Evolutionary conservation across 1,140 invertebrate species (phyloP), one percentile per base, ranked within the genome.

Genomic region (Musca domestica): DNA sequence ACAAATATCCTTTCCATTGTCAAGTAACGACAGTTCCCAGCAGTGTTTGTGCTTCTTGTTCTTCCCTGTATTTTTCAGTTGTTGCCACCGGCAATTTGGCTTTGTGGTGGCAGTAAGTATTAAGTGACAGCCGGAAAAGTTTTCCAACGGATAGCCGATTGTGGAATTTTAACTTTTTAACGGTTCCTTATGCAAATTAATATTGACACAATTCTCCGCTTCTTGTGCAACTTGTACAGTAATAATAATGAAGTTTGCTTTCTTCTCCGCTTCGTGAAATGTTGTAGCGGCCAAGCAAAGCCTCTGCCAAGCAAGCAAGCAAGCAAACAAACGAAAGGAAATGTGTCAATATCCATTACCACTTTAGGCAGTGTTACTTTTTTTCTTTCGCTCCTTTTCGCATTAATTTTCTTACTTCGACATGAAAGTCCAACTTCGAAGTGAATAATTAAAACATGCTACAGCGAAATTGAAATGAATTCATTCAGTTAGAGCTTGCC

Each of bases 311-410:
- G 14, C 4, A 17, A 56, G 27, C 27, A 25, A 20, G 20, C 17
- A 51, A 19, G 27, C 56, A 34, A 61, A 61, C 27, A 61, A 41
- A 12, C 10, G 34, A 41, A 41, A 41, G 34, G 12, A 61, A 61
- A 61, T 34, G 56, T 61, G 56, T 61, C 56, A 61, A 61, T 61
- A 61, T 61, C 19, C 56, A 61, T 61, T 61, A 61, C 34, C 34
- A 41, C 34, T 41, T 41, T 41, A 41, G 34, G 34, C 34, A 61
- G 56, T 27, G 17, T 34, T 61, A 7, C n/a, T 41, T 41, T 9
- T 41, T 41, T 41, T 41, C 12, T 41, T 30, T 4, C 9, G 9
- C 9, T 41, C 5, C 41, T 61, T 20, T 17, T 9, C 17, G 20
- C 9, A 61, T 34, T 61, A 61, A 41, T 19, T 34, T 34, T 34